These are phyloP conservation scores for Gymnoscelis rufifasciata DNA, from an alignment of 2,888 invertebrate genomes.

Conservation along the genomic window DNA sequence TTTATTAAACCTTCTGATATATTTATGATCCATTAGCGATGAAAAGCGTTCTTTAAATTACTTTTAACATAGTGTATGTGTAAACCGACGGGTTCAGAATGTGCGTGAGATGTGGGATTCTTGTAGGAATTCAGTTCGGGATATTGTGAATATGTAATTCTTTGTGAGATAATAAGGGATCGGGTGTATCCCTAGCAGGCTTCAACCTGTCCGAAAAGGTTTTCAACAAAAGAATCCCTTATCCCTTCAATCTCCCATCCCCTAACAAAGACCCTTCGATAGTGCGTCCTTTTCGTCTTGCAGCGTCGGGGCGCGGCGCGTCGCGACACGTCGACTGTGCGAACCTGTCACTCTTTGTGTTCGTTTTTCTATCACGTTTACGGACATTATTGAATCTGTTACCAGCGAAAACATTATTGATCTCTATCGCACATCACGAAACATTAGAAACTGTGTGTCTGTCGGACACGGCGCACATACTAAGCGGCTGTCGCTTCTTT, in stretches of 20 bases:
- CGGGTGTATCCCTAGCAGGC: slow-evolving; percentile 26
- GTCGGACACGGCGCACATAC: slow-evolving; percentile 25
- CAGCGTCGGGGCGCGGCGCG: slow-evolving; percentile 25
- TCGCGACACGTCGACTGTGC: slow-evolving; percentile 26
- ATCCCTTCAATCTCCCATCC: slow-evolving; percentile 32
- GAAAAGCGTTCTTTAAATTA: slow-evolving; percentile 13
- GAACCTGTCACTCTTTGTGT: slow-evolving; percentile 28
- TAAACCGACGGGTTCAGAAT: background rate
- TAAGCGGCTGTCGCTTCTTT: slow-evolving; percentile 41
- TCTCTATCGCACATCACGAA: slow-evolving; percentile 5
- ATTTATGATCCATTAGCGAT: slow-evolving; percentile 26
- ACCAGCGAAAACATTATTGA: too few relatives aligned
- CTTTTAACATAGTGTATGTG: slow-evolving; percentile 4
- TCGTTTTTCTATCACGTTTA: too few relatives aligned
- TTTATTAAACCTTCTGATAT: slow-evolving; percentile 31
- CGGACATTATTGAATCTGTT: too few relatives aligned
- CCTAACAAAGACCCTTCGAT: slow-evolving; percentile 30
- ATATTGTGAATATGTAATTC: slow-evolving; percentile 23
- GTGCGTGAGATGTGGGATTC: background rate
- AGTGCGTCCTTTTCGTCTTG: too few relatives aligned
- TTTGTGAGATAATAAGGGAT: slow-evolving; percentile 20
- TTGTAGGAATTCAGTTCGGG: slow-evolving; percentile 15
- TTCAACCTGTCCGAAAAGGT: slow-evolving; percentile 40
- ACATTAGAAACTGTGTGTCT: slow-evolving; percentile 9
- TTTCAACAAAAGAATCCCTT: slow-evolving; percentile 26